These are phyloP conservation scores for Parapsyche elsis DNA, from an alignment of 1,140 invertebrate species.

Conservation along the genomic window DNA sequence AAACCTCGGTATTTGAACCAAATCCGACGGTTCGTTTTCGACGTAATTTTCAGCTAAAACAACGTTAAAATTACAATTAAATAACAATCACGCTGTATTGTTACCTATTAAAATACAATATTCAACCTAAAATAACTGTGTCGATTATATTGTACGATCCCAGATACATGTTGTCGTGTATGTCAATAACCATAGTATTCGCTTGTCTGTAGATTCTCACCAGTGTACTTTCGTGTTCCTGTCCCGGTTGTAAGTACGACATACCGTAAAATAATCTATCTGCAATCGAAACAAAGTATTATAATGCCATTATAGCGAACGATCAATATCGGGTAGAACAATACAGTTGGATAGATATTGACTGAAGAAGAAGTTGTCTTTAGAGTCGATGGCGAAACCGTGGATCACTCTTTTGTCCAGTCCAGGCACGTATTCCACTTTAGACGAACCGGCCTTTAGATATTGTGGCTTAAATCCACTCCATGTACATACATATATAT, in stretches of 20 bases:
- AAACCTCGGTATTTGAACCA: not conserved
- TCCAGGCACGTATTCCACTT: slow-evolving; percentile 6
- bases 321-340: not conserved
- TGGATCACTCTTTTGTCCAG: not conserved
- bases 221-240: not conserved
- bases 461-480: slow-evolving; percentile 11
- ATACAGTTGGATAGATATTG: not conserved
- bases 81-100: not conserved
- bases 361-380: slow-evolving; percentile 31
- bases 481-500: not conserved
- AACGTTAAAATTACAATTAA: not conserved
- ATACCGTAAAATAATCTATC: not conserved
- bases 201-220: not conserved
- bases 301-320: not conserved
- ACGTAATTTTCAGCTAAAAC: not conserved
- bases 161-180: slow-evolving; percentile 24
- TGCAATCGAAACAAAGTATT: not conserved
- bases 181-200: slow-evolving; percentile 7
- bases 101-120: not conserved
- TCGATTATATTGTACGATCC: not conserved
- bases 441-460: not conserved
- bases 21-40: not conserved
- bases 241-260: not conserved
- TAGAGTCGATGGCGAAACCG: slow-evolving; percentile 19
- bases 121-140: not conserved